Percentiles rank a stretch among this genome's conserved stretches.
Evolutionary conservation across 2,797 vertebrate genomes (phyloP).

Genomic region (Synanceia verrucosa): DNA sequence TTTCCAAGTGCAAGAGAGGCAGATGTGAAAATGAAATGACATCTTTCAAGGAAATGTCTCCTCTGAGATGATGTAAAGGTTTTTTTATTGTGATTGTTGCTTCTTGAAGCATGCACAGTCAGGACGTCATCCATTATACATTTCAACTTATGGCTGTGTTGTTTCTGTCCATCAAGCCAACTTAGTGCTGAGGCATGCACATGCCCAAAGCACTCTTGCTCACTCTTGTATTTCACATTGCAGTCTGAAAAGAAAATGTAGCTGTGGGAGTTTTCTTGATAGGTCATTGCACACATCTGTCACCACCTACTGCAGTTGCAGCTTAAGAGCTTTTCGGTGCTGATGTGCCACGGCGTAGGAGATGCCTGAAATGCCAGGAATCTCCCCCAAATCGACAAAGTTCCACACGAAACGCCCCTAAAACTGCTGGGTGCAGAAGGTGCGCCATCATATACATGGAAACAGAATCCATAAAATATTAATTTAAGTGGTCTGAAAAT

Average conservation of each 20-base stretch:
- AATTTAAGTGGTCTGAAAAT: constrained; percentile 70
- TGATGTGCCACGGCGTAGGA: constrained; percentile 56
- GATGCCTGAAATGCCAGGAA: constrained; percentile 43
- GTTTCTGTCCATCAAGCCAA: constrained; percentile 72
- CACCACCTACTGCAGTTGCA: constrained; percentile 65
- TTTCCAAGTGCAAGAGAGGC: background rate
- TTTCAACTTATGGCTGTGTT: constrained; percentile 60
- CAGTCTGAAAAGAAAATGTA: constrained; percentile 63
- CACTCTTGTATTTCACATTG: constrained; percentile 67
- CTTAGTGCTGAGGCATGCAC: constrained; percentile 75
- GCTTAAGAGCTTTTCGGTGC: constrained; percentile 69
- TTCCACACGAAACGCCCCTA: constrained; percentile 47
- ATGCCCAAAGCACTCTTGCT: constrained; percentile 68
- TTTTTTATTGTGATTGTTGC: constrained; percentile 53
- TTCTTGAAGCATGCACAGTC: constrained; percentile 31
- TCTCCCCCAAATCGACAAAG: constrained; percentile 52
- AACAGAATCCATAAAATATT: constrained; percentile 66
- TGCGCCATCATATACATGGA: constrained; percentile 52
- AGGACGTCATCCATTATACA: constrained; percentile 65
- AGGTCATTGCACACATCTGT: constrained; percentile 81
- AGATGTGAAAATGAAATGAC: constrained; percentile 16
- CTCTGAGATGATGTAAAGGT: constrained; percentile 15
- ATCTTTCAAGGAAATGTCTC: constrained; percentile 5
- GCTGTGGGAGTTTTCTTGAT: constrained; percentile 73
- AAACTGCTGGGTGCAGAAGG: constrained; percentile 32